Evolutionary conservation across 2,113 vertebrate genomes (phyloP), one percentile per base, ranked within the genome.

Genomic region (Halcyon malimbica): DNA sequence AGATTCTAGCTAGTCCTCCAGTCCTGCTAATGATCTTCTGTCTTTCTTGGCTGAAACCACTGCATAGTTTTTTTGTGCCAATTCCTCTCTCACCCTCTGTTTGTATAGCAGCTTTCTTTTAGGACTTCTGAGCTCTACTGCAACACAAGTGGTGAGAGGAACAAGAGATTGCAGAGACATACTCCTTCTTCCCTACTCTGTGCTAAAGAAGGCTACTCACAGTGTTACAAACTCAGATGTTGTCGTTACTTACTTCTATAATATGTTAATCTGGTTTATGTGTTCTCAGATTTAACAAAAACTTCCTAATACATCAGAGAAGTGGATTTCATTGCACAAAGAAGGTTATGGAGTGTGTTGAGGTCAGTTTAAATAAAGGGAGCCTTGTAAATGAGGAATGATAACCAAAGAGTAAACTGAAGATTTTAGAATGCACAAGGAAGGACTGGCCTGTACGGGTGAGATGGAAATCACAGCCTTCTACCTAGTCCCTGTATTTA

Each of bases 381-480:
- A 81, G 8, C 5, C 21, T 56, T 78, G 14, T 21, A 92, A 88
- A 67, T 28, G 19, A 56, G 56, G 77, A 88, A 28, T 21, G 5
- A 33, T 20, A 57, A 71, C 7, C 6, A 71, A 75, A 93, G 64
- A 37, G 4, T 8, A 37, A 17, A 24, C 9, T 16, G 18, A 70
- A 39, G 8, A 5, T 56, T 80, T 85, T 9, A 16, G 35, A 64
- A 65, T 9, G 42, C 9, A 17, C 19, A 29, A 41, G 31, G 74
- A 77, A 59, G 2, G 11, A 44, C 9, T 35, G 37, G 24, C 8
- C 29, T 56, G 2, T 24, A 42, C 0, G 0, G 24, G 31, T 17
- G 71, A n/a, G 37, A 41, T 28, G 13, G 15, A 84, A 90, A 90
- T n/a, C 21, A 44, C 15, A 28, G 26, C 15, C 2, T n/a, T 65